Percentiles rank a stretch among this genome's conserved stretches.
Evolutionary conservation across 2,797 vertebrate genomes (phyloP).

Genomic region (Amazonetta brasiliensis): DNA sequence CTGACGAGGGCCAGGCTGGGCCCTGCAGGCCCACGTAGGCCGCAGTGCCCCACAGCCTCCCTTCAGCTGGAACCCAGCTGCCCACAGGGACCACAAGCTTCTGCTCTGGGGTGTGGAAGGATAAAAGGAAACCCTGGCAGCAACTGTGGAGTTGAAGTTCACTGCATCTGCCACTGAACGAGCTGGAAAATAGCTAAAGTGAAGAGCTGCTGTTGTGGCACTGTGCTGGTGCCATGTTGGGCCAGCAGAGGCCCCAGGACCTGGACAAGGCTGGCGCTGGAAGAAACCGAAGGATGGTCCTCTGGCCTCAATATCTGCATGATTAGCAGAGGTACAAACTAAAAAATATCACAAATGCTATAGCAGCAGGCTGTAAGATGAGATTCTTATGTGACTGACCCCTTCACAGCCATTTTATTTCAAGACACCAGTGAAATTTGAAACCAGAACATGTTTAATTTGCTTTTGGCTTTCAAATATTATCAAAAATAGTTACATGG

Average conservation of each 20-base stretch:
- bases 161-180: rapidly evolving
- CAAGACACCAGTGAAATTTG: background rate
- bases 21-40: rapidly evolving
- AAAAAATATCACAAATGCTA: background rate
- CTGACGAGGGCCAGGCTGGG: background rate
- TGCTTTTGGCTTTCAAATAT: background rate
- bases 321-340: rapidly evolving
- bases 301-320: rapidly evolving
- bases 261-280: too few relatives aligned
- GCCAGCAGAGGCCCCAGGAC: rapidly evolving
- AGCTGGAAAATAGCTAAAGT: background rate
- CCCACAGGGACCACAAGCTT: background rate
- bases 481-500: background rate
- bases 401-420: background rate
- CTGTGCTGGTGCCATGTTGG: background rate
- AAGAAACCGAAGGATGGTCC: rapidly evolving
- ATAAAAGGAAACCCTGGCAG: background rate
- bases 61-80: rapidly evolving
- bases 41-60: rapidly evolving
- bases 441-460: background rate
- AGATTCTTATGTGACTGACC: background rate
- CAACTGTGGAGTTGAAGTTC: rapidly evolving
- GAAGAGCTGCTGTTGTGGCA: background rate
- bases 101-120: rapidly evolving
- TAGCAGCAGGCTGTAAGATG: too few relatives aligned